Evolutionary conservation across 2,113 vertebrate species (phyloP).

Genomic region (Glareola pratincola): DNA sequence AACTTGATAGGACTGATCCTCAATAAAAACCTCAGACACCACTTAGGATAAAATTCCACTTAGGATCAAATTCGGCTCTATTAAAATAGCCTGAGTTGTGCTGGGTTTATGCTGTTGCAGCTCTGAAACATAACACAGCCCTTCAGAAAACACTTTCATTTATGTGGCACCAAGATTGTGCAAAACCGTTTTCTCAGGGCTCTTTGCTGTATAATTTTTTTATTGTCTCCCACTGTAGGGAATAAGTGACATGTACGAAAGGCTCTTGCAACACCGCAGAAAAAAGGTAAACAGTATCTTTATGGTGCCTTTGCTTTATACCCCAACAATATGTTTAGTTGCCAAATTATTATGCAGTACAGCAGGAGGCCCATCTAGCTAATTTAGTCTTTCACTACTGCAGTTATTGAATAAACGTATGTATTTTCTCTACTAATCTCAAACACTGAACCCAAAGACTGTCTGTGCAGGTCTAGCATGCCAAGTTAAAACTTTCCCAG

Average conservation of each 20-base stretch:
- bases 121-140: not conserved
- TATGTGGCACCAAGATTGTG: not conserved
- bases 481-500: not conserved
- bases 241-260: rapidly evolving
- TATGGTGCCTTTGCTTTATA: not conserved
- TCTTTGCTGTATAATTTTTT: not conserved
- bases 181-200: not conserved
- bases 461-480: not conserved
- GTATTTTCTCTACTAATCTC: not conserved
- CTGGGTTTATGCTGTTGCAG: not conserved
- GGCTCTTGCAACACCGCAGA: not conserved
- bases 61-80: not conserved
- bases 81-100: not conserved
- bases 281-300: not conserved
- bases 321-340: not conserved
- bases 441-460: not conserved
- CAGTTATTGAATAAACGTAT: not conserved
- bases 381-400: not conserved
- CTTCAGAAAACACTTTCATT: not conserved
- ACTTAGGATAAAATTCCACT: not conserved
- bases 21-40: not conserved
- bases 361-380: not conserved
- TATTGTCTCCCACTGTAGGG: not conserved
- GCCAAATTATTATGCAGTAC: not conserved
- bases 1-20: too few relatives aligned